Conservation (phyloP, 2,113 vertebrate genomes). For the Trematocara variabile region DNA sequence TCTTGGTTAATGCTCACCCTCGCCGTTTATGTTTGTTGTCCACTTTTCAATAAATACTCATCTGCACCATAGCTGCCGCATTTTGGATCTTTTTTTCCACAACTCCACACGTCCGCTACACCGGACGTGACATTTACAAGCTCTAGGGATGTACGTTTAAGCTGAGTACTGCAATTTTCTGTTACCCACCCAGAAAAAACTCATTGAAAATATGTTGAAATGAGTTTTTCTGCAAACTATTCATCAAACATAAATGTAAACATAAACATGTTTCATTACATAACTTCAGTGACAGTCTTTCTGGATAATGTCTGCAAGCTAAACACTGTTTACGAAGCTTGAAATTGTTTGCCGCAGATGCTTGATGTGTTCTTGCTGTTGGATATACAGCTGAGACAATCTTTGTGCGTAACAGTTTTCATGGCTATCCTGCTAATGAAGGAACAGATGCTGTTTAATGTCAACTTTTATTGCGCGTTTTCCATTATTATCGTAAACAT, state of each 20-base stretch:
- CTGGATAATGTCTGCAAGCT: background rate
- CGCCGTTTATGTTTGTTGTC: too few species aligned
- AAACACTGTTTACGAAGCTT: background rate
- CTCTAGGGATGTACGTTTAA: background rate
- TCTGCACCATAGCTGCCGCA: too few species aligned
- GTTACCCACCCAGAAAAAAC: background rate
- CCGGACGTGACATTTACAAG: background rate
- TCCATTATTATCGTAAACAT: fast-evolving
- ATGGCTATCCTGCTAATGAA: background rate
- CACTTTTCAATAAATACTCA: too few species aligned
- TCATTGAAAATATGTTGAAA: background rate
- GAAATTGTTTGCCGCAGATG: background rate
- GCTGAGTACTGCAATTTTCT: background rate
- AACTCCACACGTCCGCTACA: too few species aligned
- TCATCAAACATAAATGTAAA: background rate
- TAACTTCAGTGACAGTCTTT: background rate
- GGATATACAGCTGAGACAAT: background rate
- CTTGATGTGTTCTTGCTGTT: background rate
- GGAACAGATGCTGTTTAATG: background rate
- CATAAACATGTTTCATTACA: background rate
- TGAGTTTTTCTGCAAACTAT: background rate
- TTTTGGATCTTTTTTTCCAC: too few species aligned
- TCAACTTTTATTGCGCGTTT: fast-evolving
- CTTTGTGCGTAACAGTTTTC: background rate
- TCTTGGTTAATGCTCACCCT: too few species aligned